A percentile compares a stretch with the other conserved stretches of the same genome.
Evolutionary conservation across 53 echinoderm and acorn worm species (phyloP).

Genomic region (Hippasteria phrygiana): DNA sequence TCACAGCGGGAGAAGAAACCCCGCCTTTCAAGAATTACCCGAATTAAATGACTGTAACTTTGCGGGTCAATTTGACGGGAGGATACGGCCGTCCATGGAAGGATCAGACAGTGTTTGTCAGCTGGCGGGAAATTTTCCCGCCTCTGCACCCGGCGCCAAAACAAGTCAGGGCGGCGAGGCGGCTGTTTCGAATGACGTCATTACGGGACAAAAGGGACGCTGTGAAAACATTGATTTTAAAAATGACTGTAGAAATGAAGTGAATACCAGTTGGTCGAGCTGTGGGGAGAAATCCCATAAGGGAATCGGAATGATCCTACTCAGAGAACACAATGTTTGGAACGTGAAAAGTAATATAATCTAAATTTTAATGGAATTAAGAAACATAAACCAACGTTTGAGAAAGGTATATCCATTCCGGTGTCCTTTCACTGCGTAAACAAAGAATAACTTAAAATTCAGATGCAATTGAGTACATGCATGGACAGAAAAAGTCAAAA

Average conservation of each 20-base stretch:
- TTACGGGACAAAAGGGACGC: not conserved
- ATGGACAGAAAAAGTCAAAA: too few species aligned
- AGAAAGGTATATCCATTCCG: too few species aligned
- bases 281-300: not conserved
- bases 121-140: not conserved
- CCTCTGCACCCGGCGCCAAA: conserved; percentile 12
- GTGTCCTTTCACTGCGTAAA: too few species aligned
- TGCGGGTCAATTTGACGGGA: not conserved
- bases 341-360: conserved; percentile 32
- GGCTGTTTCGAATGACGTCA: conserved; percentile 35
- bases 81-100: conserved; percentile 3
- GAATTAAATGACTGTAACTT: not conserved
- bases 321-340: conserved; percentile 50
- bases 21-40: not conserved
- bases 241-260: not conserved
- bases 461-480: too few species aligned
- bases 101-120: conserved; percentile 11
- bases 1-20: not conserved
- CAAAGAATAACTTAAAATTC: too few species aligned
- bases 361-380: not conserved
- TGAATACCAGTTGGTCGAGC: conserved; percentile 2
- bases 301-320: conserved; percentile 19
- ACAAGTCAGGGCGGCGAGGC: not conserved
- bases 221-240: not conserved
- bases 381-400: not conserved